Percentiles rank a stretch among this genome's conserved stretches.
phyloP scores from a whole-genome alignment of 2,888 invertebrate species.

The Agriopis leucophaearia region DNA sequence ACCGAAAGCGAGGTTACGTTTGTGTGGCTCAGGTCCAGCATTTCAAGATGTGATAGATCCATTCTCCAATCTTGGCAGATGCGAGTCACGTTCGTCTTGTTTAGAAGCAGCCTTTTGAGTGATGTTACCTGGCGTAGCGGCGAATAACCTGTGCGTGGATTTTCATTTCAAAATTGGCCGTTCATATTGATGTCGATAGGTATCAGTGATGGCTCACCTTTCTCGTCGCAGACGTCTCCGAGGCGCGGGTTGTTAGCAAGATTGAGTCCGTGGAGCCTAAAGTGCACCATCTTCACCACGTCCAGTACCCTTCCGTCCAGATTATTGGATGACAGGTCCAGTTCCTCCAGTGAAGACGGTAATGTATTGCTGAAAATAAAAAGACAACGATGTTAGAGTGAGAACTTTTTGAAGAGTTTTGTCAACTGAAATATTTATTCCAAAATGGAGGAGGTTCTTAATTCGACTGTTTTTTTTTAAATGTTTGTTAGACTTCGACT shows the following conservation, averaged over 20 bases:
- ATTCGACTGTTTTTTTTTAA: too few species aligned
- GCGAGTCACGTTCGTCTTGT: slow-evolving; percentile 11
- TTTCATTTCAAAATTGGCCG: too few species aligned
- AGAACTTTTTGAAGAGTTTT: too few species aligned
- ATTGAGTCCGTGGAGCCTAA: neutral
- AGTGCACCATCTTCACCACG: neutral
- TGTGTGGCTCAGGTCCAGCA: slow-evolving; percentile 5
- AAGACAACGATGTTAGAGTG: too few species aligned
- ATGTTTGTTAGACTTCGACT: too few species aligned
- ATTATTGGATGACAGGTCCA: slow-evolving; percentile 15
- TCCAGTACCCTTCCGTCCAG: neutral
- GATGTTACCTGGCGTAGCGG: neutral
- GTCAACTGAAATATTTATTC: too few species aligned
- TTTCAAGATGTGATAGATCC: neutral
- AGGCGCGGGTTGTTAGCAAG: slow-evolving; percentile 5
- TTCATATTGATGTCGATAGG: too few species aligned
- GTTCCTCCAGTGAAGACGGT: neutral
- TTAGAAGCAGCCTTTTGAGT: slow-evolving; percentile 17
- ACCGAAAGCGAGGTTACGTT: slow-evolving; percentile 86
- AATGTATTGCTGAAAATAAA: neutral
- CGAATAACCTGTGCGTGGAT: neutral
- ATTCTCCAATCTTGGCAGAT: slow-evolving; percentile 35
- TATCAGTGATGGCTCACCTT: neutral
- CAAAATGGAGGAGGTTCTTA: too few species aligned
- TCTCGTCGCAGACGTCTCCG: neutral